Percentiles rank a stretch among this genome's conserved stretches.
Evolutionary conservation across 64 coral and sea anemone genomes (phyloP).

Genomic region (Stichodactyla helianthus): DNA sequence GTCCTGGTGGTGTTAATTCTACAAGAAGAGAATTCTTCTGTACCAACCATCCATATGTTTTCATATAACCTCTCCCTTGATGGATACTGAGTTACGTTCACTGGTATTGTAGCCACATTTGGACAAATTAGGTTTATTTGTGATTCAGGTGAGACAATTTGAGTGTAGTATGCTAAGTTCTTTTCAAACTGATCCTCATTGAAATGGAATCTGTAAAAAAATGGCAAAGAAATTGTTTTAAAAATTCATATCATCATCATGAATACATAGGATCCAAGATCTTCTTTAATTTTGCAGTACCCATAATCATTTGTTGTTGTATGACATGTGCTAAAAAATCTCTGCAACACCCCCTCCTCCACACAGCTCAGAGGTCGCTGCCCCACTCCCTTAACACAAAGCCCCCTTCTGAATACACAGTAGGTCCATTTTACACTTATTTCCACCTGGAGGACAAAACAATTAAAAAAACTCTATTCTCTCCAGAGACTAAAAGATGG

Average conservation of each 20-base stretch:
- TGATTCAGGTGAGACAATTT: background rate
- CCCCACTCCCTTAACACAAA: no score
- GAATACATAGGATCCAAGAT: no score
- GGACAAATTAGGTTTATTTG: conserved; percentile 48
- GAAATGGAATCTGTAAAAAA: conserved; percentile 2
- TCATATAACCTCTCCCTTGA: conserved; percentile 29
- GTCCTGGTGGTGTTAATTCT: background rate
- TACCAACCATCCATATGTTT: conserved; percentile 51
- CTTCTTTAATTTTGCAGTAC: no score
- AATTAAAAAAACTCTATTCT: no score
- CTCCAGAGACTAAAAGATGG: no score
- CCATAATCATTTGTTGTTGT: no score
- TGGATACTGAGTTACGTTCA: background rate
- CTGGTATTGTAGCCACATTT: conserved; percentile 15
- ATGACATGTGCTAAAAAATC: no score
- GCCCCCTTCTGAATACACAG: no score
- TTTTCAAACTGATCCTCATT: background rate
- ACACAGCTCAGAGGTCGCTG: no score
- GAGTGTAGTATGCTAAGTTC: background rate
- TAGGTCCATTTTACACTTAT: no score
- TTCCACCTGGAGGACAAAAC: no score
- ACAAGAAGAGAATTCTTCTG: conserved; percentile 35
- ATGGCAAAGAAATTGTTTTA: background rate
- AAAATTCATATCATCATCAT: background rate
- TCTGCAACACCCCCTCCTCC: no score